A percentile compares a stretch with the other conserved stretches of the same genome.
These are phyloP conservation scores for Hyles lineata DNA, from an alignment of 2,888 invertebrate genomes.

Conservation along the genomic window DNA sequence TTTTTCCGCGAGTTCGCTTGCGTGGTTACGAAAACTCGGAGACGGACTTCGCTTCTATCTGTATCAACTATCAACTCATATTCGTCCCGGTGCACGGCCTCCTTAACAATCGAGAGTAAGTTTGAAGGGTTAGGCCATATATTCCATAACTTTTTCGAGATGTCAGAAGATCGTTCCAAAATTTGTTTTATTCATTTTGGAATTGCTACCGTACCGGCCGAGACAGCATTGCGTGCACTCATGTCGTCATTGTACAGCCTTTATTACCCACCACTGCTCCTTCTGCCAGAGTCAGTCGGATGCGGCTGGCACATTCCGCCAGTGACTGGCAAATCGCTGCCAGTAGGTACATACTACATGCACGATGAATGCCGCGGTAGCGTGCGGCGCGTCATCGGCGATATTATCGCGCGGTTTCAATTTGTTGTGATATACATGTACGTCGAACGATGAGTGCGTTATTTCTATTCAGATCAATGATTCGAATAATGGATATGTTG, in stretches of 20 bases:
- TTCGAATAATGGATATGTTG: background rate
- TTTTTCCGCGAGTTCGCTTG: too few relatives aligned
- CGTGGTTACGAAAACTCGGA: too few relatives aligned
- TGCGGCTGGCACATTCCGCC: slow-evolving; percentile 23
- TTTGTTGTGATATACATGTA: slow-evolving; percentile 19
- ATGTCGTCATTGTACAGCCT: slow-evolving; percentile 52
- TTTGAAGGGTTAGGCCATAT: too few relatives aligned
- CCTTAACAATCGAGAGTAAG: too few relatives aligned
- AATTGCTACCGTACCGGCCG: too few relatives aligned
- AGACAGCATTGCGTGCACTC: too few relatives aligned
- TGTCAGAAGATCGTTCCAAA: too few relatives aligned
- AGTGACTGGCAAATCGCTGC: slow-evolving; percentile 27
- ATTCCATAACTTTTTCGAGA: too few relatives aligned
- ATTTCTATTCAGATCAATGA: slow-evolving; percentile 5
- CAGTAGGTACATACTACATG: background rate
- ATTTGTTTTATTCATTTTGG: too few relatives aligned
- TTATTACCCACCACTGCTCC: slow-evolving; percentile 65
- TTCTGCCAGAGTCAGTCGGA: slow-evolving; percentile 37
- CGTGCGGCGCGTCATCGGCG: slow-evolving; percentile 1
- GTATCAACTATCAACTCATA: too few relatives aligned
- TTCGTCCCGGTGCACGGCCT: too few relatives aligned
- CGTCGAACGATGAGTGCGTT: slow-evolving; percentile 1
- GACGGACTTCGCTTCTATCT: too few relatives aligned
- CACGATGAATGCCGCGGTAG: slow-evolving; percentile 21
- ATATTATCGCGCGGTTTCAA: slow-evolving; percentile 18